These are phyloP conservation scores for Catalaphyllia jardinei DNA, from an alignment of 64 coral and sea anemone genomes.

Conservation along the genomic window DNA sequence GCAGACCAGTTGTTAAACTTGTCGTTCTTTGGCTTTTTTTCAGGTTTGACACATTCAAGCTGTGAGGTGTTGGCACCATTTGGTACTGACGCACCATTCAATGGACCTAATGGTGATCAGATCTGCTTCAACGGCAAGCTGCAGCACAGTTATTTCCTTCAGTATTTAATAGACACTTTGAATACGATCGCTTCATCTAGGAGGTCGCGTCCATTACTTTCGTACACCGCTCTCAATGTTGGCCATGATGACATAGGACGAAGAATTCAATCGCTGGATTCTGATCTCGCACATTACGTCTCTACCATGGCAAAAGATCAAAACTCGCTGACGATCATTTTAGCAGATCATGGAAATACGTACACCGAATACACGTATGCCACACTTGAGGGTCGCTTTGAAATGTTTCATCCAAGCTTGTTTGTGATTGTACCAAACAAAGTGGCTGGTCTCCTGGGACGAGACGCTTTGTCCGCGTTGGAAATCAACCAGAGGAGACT, in stretches of 20 bases:
- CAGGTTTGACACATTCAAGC: conserved; percentile 57
- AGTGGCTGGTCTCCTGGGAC: conserved; percentile 52
- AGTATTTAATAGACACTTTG: conserved; percentile 16
- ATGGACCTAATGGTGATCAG: conserved; percentile 48
- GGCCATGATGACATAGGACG: conserved; percentile 69
- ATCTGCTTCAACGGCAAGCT: conserved; percentile 63
- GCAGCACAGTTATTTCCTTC: conserved; percentile 50
- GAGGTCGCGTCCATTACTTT: conserved; percentile 15
- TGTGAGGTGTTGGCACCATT: conserved; percentile 35
- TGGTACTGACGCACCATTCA: conserved; percentile 38
- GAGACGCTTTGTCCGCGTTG: conserved; percentile 51
- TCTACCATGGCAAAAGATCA: conserved; percentile 31
- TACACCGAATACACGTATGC: conserved; percentile 68
- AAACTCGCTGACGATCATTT: conserved; percentile 76
- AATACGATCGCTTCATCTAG: conserved; percentile 1
- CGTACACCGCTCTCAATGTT: conserved; percentile 54
- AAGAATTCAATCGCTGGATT: conserved; percentile 75
- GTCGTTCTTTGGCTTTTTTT: neutral
- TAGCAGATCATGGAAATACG: conserved; percentile 94
- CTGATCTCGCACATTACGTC: conserved; percentile 55
- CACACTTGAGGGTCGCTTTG: conserved; percentile 80
- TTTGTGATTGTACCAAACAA: conserved; percentile 81
- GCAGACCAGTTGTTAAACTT: neutral
- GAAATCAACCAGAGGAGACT: conserved; percentile 74
- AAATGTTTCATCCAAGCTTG: conserved; percentile 92